Evolutionary conservation across 2,888 invertebrate genomes (phyloP), one percentile per base, ranked within the genome.

Genomic region (Hyalella azteca): DNA sequence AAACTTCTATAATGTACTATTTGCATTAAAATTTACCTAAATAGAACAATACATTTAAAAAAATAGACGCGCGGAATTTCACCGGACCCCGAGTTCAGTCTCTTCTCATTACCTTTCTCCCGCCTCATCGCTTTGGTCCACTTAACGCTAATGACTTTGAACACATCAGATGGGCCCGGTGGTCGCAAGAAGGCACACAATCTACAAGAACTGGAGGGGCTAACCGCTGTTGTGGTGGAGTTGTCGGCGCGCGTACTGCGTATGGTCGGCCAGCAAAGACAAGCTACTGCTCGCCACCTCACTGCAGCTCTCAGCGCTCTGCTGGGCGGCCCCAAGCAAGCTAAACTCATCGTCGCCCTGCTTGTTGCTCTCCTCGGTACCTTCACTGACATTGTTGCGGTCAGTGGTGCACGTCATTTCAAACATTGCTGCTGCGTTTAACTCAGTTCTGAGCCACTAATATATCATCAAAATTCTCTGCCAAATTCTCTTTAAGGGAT

Each of bases 211-310:
- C 39, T 66, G 66, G 36, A 66, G 36, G 36, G 36, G 66, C 66
- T 36, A 9, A 26, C 45, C 7, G 45, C 11, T 2, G 75, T 39
- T 41, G 15, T 75, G 36, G 29, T 45, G 19, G 75, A 45, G 75
- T 26, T 75, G 75, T 75, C 41, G 75, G 40, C 11, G 75, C 29
- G 45, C 5, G 75, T 75, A 45, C 13, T 22, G 5, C 75, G 75
- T 7, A 41, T 75, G 75, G 75, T 75, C n/a, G 75, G 75, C 41
- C 0, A 22, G 40, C 15, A 75, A 22, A 32, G 75, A 2, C 40
- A 75, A 15, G 75, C 3, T 3, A 45, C 75, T 15, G 75, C 45
- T n/a, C 40, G 36, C 26, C 40, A 45, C 36, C 75, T 75, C 75
- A 29, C 75, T 3, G 19, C 19, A 3, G 75, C 75, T 3, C 26